A percentile compares a stretch with the other conserved stretches of the same genome.
phyloP scores from a whole-genome alignment of 2,113 vertebrate species.

The Eublepharis macularius region DNA sequence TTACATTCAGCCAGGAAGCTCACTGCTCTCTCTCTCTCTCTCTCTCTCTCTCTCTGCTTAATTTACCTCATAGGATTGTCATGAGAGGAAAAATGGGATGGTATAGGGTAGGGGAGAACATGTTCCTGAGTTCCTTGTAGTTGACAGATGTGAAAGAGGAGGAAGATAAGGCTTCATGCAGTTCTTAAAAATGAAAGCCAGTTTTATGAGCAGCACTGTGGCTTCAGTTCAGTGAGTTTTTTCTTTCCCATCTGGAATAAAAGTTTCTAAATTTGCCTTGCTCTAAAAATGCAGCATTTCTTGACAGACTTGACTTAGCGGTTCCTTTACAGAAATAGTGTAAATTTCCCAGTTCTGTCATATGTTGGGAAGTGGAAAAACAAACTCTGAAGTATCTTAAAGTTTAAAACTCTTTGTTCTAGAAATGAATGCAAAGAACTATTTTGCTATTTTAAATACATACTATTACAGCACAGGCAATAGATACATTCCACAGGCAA shows the following conservation, averaged over 20 bases:
- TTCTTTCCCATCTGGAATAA: constrained; percentile 64
- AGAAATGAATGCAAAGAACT: not conserved
- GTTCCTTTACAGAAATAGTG: constrained; percentile 57
- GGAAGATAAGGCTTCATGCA: not conserved
- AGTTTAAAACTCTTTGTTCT: not conserved
- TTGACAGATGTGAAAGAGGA: not conserved
- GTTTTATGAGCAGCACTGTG: constrained; percentile 35
- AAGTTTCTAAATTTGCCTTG: constrained; percentile 67
- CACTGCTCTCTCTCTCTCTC: not conserved
- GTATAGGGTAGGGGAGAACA: not conserved
- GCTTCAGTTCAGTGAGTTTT: constrained; percentile 10
- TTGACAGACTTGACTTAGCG: constrained; percentile 65
- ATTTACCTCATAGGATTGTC: not conserved
- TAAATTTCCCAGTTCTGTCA: constrained; percentile 60
- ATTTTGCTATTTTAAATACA: not conserved
- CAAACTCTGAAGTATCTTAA: not conserved
- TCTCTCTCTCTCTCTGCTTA: no score
- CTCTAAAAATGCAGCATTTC: constrained; percentile 66
- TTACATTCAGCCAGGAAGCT: no score
- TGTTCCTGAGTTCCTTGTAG: not conserved
- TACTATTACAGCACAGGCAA: constrained; percentile 1
- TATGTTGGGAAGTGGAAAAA: not conserved
- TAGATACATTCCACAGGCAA: constrained; percentile 14
- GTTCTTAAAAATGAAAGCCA: not conserved
- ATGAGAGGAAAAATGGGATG: not conserved